Conservation (phyloP, 2,888 invertebrate genomes). For the Pachycephus smyrnensis region DNA sequence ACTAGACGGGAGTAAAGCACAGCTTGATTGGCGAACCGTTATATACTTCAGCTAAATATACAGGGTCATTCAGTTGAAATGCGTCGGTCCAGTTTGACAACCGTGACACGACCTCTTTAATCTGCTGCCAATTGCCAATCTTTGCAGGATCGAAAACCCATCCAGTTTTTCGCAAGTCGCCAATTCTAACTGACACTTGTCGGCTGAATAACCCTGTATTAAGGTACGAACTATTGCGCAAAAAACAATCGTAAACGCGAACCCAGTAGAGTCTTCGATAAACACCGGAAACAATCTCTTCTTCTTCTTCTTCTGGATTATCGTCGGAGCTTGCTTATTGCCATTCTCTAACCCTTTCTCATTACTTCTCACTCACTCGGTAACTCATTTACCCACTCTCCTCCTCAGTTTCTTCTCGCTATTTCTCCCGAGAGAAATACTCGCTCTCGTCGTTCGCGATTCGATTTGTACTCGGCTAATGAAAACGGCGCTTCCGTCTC, state of each 20-base stretch:
- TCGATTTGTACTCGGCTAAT: not conserved
- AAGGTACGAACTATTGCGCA: too few relatives aligned
- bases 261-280: too few relatives aligned
- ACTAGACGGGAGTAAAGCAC: not conserved
- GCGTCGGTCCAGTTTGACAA: not conserved
- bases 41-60: not conserved
- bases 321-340: too few relatives aligned
- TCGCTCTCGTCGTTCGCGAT: not conserved
- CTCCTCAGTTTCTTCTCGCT: constrained; percentile 1
- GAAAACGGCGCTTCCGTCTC: not conserved
- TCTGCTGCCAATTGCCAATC: not conserved
- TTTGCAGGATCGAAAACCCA: not conserved
- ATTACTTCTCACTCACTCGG: not conserved
- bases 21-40: not conserved
- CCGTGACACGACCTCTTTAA: not conserved
- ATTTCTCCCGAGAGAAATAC: constrained; percentile 13
- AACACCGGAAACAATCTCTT: too few relatives aligned
- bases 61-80: not conserved
- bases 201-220: too few relatives aligned
- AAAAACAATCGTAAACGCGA: too few relatives aligned
- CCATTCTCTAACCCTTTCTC: not conserved
- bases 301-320: too few relatives aligned
- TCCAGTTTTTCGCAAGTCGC: not conserved
- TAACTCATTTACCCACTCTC: not conserved
- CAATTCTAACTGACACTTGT: not conserved